Evolutionary conservation across 1,140 invertebrate species (phyloP).

Genomic region (Penaeus vannamei): DNA sequence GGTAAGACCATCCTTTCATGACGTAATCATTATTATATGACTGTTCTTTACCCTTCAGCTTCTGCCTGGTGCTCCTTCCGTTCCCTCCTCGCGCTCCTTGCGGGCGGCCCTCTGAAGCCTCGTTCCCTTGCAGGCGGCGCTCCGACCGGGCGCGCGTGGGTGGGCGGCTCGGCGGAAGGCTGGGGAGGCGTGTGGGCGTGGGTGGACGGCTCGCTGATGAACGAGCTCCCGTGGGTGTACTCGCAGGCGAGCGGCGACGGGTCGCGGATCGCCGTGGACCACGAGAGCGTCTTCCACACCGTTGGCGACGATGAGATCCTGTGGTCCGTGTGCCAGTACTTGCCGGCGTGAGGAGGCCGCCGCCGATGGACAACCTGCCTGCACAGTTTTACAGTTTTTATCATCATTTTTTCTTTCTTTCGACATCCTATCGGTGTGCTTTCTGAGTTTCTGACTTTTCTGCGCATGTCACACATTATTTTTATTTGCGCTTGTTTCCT

Average conservation of each 20-base stretch:
- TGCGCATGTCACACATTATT: too few relatives aligned
- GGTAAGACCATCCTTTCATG: not conserved
- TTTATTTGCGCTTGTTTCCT: too few relatives aligned
- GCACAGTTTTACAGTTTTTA: too few relatives aligned
- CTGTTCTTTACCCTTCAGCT: too few relatives aligned
- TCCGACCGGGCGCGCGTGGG: slow-evolving; percentile 32
- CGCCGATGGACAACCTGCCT: too few relatives aligned
- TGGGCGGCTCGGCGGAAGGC: slow-evolving; percentile 51
- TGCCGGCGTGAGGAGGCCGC: too few relatives aligned
- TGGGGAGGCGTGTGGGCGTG: slow-evolving; percentile 56
- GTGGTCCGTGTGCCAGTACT: slow-evolving; percentile 38
- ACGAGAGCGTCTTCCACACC: slow-evolving; percentile 42
- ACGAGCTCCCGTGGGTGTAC: slow-evolving; percentile 55
- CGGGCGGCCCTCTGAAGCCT: not conserved
- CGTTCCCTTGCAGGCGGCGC: not conserved
- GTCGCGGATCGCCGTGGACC: slow-evolving; percentile 37
- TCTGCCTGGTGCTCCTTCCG: too few relatives aligned
- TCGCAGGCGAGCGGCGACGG: slow-evolving; percentile 25
- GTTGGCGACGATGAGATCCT: not conserved
- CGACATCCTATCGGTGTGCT: too few relatives aligned
- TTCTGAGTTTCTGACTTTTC: too few relatives aligned
- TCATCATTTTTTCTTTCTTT: too few relatives aligned
- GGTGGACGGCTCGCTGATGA: slow-evolving; percentile 54
- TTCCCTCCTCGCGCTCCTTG: too few relatives aligned
- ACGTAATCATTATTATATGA: too few relatives aligned